Evolutionary conservation across 2,113 vertebrate genomes (phyloP), one percentile per base, ranked within the genome.

Genomic region (Heterocephalus glaber): DNA sequence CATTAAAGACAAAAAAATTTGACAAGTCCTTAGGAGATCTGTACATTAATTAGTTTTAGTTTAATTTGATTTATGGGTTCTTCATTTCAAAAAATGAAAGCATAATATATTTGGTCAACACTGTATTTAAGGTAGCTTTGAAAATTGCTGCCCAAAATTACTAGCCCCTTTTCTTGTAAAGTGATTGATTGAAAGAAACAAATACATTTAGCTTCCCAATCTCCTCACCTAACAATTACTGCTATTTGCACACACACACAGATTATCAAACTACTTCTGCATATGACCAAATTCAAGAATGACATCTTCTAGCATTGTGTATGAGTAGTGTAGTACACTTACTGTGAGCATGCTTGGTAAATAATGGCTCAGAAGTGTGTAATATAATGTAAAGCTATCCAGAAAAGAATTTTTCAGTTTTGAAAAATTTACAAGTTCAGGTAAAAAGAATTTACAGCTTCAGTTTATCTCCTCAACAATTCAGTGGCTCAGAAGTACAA

Each of bases 1-100:
- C 2, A 10, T 11, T n/a, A 70, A n/a, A 44, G 7, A 54, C 16
- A 58, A 58, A 58, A 16, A 11, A 86, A 88, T 14, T 93, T 28
- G 26, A 35, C 3, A 16, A 41, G 41, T 76, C 49, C 38, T 89
- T 82, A 79, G 44, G 83, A 35, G 28, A 92, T 14, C 56, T 61
- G 54, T 35, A 4, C 56, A 41, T 35, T 4, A 1, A 65, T 82
- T 41, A 81, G 22, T 65, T 86, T 68, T 3, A 44, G 44, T 63
- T 95, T 94, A 44, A 88, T 35, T 90, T 56, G 54, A 90, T 49
- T 77, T 70, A 63, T 35, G 19, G 38, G 60, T 58, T 76, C 38
- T n/a, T 92, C 35, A 68, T 89, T 95, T 96, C n/a, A 72, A 41
- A 93, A 91, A 88, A 65, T 26, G 20, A 86, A 87, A 76, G 60